phyloP scores from a whole-genome alignment of 2,888 invertebrate genomes.

The Notodonta ziczac region DNA sequence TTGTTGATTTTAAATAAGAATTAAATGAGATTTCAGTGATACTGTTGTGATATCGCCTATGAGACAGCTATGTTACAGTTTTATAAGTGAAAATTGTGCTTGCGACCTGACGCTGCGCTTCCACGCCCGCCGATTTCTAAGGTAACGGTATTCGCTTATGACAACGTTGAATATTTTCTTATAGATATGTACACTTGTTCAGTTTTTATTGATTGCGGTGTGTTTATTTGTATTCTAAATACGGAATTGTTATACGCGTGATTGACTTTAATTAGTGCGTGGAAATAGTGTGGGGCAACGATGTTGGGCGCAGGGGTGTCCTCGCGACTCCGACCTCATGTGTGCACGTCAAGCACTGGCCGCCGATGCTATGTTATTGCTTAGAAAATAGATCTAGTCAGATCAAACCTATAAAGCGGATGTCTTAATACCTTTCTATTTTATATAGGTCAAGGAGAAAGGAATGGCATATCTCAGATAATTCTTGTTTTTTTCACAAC shows the following conservation, averaged over 20 bases:
- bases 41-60: constrained; percentile 47
- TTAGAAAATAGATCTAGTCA: neutral
- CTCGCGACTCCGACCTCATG: neutral
- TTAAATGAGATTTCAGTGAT: constrained; percentile 60
- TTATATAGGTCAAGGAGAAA: constrained; percentile 6
- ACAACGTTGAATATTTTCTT: constrained; percentile 69
- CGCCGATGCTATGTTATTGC: neutral
- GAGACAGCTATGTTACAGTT: constrained; percentile 66
- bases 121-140: constrained; percentile 61
- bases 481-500: neutral
- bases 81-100: constrained; percentile 44
- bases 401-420: neutral
- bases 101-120: constrained; percentile 49
- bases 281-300: constrained; percentile 14
- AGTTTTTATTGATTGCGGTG: constrained; percentile 45
- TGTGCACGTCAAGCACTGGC: neutral
- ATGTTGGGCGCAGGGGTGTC: constrained; percentile 18
- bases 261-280: constrained; percentile 26
- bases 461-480: constrained; percentile 3
- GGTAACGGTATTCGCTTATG: constrained; percentile 83
- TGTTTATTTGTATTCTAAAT: constrained; percentile 32
- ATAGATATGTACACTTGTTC: constrained; percentile 47
- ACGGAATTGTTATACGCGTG: constrained; percentile 25
- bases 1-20: constrained; percentile 77
- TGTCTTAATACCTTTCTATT: constrained; percentile 4